These are phyloP conservation scores for Hirtodrosophila confusa DNA, from an alignment of 2,888 invertebrate genomes.

Conservation along the genomic window DNA sequence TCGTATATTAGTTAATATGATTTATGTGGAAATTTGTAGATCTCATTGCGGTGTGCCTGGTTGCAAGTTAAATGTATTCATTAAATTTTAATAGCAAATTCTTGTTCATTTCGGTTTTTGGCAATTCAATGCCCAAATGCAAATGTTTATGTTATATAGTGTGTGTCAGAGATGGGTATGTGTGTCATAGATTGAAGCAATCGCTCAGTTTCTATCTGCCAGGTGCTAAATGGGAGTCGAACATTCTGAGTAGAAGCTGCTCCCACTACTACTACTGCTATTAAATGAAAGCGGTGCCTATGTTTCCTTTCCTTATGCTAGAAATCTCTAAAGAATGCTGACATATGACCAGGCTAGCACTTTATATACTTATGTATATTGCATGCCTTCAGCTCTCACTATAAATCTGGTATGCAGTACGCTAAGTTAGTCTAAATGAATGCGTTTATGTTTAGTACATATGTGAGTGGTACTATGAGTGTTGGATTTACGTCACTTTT, in stretches of 20 bases:
- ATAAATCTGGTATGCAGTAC: constrained; percentile 43
- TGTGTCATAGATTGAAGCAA: constrained; percentile 32
- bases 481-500: constrained; percentile 3
- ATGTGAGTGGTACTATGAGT: constrained; percentile 45
- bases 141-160: constrained; percentile 24
- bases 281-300: constrained; percentile 49
- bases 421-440: constrained; percentile 57
- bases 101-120: constrained; percentile 42
- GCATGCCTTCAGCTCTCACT: constrained; percentile 25
- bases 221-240: constrained; percentile 46
- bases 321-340: constrained; percentile 35
- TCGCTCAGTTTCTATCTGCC: constrained; percentile 36
- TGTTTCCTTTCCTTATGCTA: constrained; percentile 17
- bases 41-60: constrained; percentile 63
- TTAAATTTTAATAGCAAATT: constrained; percentile 47
- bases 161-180: background rate
- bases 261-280: constrained; percentile 10
- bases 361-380: constrained; percentile 5
- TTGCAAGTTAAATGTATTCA: constrained; percentile 52
- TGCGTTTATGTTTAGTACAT: constrained; percentile 35
- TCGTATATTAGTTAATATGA: constrained; percentile 51
- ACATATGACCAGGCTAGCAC: constrained; percentile 6
- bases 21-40: constrained; percentile 61
- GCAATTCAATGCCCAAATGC: constrained; percentile 45
- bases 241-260: constrained; percentile 7